A percentile compares a stretch with the other conserved stretches of the same genome.
phyloP scores from a whole-genome alignment of 2,113 vertebrate species.

The Apodemus sylvaticus region DNA sequence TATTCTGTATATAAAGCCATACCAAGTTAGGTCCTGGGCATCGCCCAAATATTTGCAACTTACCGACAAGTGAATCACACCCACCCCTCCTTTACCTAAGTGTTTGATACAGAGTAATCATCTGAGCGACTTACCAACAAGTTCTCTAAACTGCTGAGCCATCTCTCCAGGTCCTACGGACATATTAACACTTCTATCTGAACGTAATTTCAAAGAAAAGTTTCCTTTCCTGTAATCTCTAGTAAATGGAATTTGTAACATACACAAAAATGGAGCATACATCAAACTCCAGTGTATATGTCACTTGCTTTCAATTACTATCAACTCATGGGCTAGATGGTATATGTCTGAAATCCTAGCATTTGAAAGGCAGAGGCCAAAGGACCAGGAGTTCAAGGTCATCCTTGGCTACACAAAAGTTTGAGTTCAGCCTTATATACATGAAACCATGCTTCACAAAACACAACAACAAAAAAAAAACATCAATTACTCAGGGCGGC shows the following conservation, averaged over 20 bases:
- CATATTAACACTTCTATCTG: not conserved
- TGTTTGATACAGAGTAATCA: not conserved
- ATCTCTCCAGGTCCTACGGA: conserved; percentile 24
- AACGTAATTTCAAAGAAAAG: conserved; percentile 34
- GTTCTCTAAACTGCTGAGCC: not conserved
- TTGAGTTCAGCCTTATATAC: not conserved
- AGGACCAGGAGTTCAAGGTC: not conserved
- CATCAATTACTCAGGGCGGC: too few species aligned
- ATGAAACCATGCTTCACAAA: not conserved
- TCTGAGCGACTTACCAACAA: conserved; percentile 31
- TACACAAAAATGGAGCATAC: not conserved
- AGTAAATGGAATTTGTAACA: conserved; percentile 47
- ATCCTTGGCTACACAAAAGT: not conserved
- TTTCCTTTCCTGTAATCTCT: conserved; percentile 34
- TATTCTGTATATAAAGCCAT: conserved; percentile 26
- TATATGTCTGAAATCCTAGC: not conserved
- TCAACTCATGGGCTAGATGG: not conserved
- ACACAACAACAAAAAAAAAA: not conserved
- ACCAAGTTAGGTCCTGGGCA: not conserved
- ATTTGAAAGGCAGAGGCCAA: not conserved
- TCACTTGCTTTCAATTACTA: conserved; percentile 10
- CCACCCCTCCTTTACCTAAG: conserved; percentile 15
- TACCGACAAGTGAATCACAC: not conserved
- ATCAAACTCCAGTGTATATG: not conserved
- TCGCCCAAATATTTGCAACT: conserved; percentile 14